Percentiles rank a stretch among this genome's conserved stretches.
Conservation (phyloP, 2,888 invertebrate species). For the Bembecia ichneumoniformis region DNA sequence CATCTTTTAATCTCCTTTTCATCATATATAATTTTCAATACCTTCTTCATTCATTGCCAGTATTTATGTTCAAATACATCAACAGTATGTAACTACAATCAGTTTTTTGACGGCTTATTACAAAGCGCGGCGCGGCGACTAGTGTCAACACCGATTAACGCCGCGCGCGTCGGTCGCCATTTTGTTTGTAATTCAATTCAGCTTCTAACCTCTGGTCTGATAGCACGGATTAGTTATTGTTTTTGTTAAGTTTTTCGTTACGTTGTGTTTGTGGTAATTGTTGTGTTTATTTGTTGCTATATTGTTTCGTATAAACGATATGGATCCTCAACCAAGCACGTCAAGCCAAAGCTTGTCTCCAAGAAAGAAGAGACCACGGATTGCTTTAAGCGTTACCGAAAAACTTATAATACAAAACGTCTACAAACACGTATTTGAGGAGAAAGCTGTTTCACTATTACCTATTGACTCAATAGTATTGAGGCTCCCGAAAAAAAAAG, state of each 20-base stretch:
- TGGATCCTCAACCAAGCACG: conserved; percentile 14
- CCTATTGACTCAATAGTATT: too few relatives aligned
- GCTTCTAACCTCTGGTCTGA: conserved; percentile 14
- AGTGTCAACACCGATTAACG: conserved; percentile 3
- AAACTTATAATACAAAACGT: conserved; percentile 14
- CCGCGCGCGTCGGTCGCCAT: conserved; percentile 8
- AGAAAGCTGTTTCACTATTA: conserved; percentile 12
- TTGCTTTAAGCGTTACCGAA: conserved; percentile 12
- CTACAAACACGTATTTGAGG: conserved; percentile 17
- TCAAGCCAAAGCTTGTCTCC: conserved; percentile 14
- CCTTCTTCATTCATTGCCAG: too few relatives aligned
- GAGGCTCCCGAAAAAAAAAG: conserved; percentile 10
- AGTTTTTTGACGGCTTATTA: conserved; percentile 8
- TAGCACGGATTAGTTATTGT: conserved; percentile 13
- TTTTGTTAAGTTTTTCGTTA: conserved; percentile 13
- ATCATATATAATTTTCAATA: too few relatives aligned
- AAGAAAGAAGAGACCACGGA: conserved; percentile 13
- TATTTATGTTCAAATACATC: too few relatives aligned
- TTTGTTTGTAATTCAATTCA: conserved; percentile 9
- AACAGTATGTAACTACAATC: conserved; percentile 10
- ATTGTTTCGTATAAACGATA: conserved; percentile 14
- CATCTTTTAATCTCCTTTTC: too few relatives aligned
- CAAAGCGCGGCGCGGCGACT: conserved; percentile 4
- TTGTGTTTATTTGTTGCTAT: conserved; percentile 12
- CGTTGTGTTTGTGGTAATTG: conserved; percentile 12